Evolutionary conservation across 2,888 invertebrate genomes (phyloP), one percentile per base, ranked within the genome.

Genomic region (Scotopteryx bipunctaria): DNA sequence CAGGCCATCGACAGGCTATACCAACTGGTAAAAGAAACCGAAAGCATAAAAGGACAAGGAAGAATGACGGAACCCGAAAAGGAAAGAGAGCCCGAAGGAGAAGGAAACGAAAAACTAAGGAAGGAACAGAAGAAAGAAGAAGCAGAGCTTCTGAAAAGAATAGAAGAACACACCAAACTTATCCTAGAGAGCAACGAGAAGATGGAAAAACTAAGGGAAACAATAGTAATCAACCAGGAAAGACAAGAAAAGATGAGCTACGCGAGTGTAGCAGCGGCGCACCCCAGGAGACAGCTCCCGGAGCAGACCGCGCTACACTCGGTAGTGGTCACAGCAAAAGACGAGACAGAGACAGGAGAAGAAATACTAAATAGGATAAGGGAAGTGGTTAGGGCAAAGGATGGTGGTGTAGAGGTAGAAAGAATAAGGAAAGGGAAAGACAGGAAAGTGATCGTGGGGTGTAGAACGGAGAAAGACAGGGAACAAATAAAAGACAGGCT

Each of bases 261-360:
- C 25, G 25, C 25, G 3, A 25, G 25, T 3, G 9, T 25, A 0
- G 25, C 25, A 9, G 25, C 25, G n/a, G 25, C n/a, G n/a, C 25
- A 2, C n/a, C 25, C 9, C 25, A 8, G 25, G n/a, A 25, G 25
- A 3, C 25, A 25, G 25, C 5, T 9, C n/a, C 3, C 33, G 6
- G 15, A 3, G 8, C 45, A 31, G 9, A 37, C 37, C 2, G 46
- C 50, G 3, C 40, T 51, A 11, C 54, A 58, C 38, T 47, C 57
- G 0, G 31, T 58, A 1, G 38, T 52, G 0, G 33, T 55, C 3
- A 38, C 58, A 3, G 31, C 46, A 1, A 31, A n/a, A 21, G 15
- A 49, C 25, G 51, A 35, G 6, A 6, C 17, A 2, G 48, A 58
- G 6, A 58, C 55, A 0, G 55, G 55, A 13, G 52, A 52, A 1